These are phyloP conservation scores for Nyleta sp. DNA, from an alignment of 2,888 invertebrate species.

Conservation along the genomic window DNA sequence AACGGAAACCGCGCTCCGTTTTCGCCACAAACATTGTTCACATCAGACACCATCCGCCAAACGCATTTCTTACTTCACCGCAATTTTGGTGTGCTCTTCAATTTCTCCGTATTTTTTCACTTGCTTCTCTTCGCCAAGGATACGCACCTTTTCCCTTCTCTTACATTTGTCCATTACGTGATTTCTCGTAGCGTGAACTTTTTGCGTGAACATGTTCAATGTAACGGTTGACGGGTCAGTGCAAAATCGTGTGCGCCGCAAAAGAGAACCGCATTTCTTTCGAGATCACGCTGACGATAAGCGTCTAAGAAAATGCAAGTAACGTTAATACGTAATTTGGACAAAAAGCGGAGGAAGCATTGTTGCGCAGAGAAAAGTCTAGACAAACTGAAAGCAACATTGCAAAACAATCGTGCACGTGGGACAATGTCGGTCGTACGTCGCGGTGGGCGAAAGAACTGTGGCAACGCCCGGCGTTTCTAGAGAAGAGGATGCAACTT, in stretches of 20 bases:
- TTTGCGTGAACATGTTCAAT: conserved; percentile 6
- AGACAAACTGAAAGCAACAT: conserved; percentile 57
- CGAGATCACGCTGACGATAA: no score
- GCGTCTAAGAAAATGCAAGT: background rate
- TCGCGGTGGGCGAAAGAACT: conserved; percentile 82
- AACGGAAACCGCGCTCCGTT: conserved; percentile 39
- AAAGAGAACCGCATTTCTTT: no score
- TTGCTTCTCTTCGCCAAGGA: conserved; percentile 36
- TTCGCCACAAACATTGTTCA: conserved; percentile 21
- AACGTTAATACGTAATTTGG: conserved; percentile 16
- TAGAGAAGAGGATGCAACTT: conserved; percentile 67
- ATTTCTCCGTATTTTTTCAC: conserved; percentile 41
- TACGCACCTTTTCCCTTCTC: conserved; percentile 49
- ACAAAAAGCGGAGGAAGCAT: conserved; percentile 41
- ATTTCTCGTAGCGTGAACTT: no score
- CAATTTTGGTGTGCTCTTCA: conserved; percentile 51
- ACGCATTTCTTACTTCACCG: conserved; percentile 45
- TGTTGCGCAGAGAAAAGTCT: conserved; percentile 34
- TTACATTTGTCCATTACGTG: conserved; percentile 58
- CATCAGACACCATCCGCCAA: conserved; percentile 19
- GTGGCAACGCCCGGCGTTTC: conserved; percentile 80
- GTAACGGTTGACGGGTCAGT: background rate
- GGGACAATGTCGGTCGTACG: conserved; percentile 81
- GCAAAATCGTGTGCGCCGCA: no score
- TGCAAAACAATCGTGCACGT: conserved; percentile 68